phyloP scores from a whole-genome alignment of 92 coral and sea anemone genomes.

The Muricea muricata region DNA sequence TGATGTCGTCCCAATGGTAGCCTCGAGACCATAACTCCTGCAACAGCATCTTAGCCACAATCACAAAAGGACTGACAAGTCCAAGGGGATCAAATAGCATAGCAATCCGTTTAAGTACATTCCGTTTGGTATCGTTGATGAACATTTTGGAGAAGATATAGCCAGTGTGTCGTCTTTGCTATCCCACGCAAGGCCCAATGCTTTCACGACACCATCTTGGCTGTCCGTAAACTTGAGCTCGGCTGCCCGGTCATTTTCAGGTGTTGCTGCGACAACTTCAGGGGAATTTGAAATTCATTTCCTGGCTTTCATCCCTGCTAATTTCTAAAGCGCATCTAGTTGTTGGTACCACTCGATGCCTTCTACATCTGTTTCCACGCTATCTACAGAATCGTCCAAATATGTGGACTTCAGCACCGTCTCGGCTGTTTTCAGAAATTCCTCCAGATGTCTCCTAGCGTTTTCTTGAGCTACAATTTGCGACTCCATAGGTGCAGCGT shows the following conservation, averaged over 20 bases:
- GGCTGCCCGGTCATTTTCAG: constrained; percentile 61
- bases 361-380: constrained; percentile 38
- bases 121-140: neutral
- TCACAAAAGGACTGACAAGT: neutral
- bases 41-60: neutral
- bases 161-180: constrained; percentile 52
- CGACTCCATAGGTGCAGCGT: constrained; percentile 6
- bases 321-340: constrained; percentile 15
- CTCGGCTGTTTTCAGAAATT: neutral
- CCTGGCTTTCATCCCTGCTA: constrained; percentile 62
- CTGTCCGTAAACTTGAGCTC: constrained; percentile 45
- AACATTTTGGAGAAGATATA: neutral
- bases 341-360: constrained; percentile 56
- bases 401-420: constrained; percentile 44
- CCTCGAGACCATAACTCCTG: no score
- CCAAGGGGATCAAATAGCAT: neutral
- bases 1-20: no score
- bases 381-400: no score
- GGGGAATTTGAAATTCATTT: constrained; percentile 65
- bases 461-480: constrained; percentile 12
- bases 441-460: neutral
- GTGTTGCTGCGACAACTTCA: constrained; percentile 48
- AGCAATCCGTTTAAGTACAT: neutral
- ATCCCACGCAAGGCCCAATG: constrained; percentile 23
- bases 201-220: neutral